These are phyloP conservation scores for Volucella inflata DNA, from an alignment of 2,888 invertebrate species.

Conservation along the genomic window DNA sequence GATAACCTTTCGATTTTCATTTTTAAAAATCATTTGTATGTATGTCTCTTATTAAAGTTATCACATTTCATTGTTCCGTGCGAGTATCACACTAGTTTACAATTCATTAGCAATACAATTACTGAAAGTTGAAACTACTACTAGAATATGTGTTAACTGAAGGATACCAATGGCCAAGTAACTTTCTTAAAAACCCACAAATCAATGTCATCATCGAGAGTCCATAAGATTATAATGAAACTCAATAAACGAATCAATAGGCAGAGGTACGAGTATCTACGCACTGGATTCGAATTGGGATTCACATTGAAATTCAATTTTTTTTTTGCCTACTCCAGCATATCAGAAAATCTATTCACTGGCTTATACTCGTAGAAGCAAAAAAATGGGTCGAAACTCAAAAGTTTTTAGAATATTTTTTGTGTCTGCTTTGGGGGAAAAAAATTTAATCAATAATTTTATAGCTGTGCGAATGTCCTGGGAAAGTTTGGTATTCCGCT, in stretches of 20 bases:
- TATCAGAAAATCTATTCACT: conserved; percentile 12
- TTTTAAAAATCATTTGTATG: no score
- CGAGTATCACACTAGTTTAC: no score
- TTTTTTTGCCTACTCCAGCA: neutral
- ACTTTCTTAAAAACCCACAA: neutral
- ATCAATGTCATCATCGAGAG: conserved; percentile 19
- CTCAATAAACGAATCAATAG: conserved; percentile 8
- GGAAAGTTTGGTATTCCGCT: conserved; percentile 46
- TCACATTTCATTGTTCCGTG: no score
- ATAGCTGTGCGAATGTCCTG: conserved; percentile 42
- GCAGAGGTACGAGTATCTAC: neutral
- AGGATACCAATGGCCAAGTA: neutral
- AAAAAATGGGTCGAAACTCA: conserved; percentile 27
- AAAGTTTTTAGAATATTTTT: conserved; percentile 24
- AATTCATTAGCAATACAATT: neutral
- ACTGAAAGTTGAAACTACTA: neutral
- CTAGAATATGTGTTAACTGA: neutral
- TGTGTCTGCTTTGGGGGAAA: neutral
- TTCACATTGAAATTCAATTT: conserved; percentile 13
- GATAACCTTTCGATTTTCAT: no score
- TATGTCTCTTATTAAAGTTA: no score
- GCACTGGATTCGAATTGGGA: conserved; percentile 8
- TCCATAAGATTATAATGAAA: conserved; percentile 11
- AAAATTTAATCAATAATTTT: conserved; percentile 68
- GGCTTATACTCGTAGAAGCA: neutral